Evolutionary conservation across 2,113 vertebrate species (phyloP).

Genomic region (Triplophysa tibetana): DNA sequence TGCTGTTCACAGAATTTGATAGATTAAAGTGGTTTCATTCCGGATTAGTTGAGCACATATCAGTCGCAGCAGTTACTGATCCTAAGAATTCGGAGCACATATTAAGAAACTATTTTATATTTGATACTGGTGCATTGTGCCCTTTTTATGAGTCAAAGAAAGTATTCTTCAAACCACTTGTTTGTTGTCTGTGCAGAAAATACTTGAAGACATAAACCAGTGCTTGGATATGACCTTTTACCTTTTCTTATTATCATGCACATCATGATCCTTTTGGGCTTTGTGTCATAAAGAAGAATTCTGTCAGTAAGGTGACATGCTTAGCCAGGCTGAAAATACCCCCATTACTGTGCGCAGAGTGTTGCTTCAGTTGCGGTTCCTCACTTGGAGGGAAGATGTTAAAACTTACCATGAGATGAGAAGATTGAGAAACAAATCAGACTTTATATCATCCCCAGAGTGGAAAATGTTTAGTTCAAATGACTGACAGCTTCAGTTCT

Average conservation of each 20-base stretch:
- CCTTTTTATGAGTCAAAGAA: neutral
- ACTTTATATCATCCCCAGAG: slow-evolving; percentile 57
- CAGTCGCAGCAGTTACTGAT: neutral
- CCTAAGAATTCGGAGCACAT: neutral
- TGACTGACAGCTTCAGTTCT: slow-evolving; percentile 4
- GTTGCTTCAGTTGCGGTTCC: slow-evolving; percentile 24
- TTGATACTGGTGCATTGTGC: neutral
- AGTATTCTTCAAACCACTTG: neutral
- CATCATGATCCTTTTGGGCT: neutral
- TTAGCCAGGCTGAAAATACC: slow-evolving; percentile 11
- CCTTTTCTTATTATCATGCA: neutral
- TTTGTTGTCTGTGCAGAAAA: neutral
- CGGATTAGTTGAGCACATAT: neutral
- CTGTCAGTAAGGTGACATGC: slow-evolving; percentile 6
- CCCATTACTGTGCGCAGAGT: slow-evolving; percentile 14
- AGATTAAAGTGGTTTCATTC: neutral
- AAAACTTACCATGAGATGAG: slow-evolving; percentile 70
- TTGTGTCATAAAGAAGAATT: slow-evolving; percentile 14
- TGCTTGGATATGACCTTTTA: neutral
- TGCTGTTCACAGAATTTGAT: neutral
- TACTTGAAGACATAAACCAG: neutral
- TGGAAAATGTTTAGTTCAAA: slow-evolving; percentile 64
- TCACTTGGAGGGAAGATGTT: slow-evolving; percentile 64
- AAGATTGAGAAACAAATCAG: slow-evolving; percentile 58
- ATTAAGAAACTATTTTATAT: neutral